These are phyloP conservation scores for Phoronis australis DNA, from an alignment of 2,888 invertebrate genomes.

Conservation along the genomic window DNA sequence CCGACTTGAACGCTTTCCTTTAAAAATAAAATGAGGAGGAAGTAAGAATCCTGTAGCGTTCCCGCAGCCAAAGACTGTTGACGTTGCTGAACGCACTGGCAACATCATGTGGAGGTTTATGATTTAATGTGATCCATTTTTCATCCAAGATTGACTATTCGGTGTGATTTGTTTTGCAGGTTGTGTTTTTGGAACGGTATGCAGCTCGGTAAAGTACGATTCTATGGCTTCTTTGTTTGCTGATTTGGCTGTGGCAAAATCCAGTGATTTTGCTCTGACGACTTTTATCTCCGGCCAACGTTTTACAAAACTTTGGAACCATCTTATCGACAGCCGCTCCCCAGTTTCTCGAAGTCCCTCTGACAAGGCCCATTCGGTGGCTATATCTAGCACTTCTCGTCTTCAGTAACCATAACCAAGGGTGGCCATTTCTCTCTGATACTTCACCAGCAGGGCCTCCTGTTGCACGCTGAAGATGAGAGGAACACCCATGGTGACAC, in stretches of 20 bases:
- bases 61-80: slow-evolving; percentile 18
- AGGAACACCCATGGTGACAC: slow-evolving; percentile 3
- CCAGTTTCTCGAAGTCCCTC: slow-evolving; percentile 6
- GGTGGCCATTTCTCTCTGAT: slow-evolving; percentile 6
- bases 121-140: slow-evolving; percentile 10
- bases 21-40: slow-evolving; percentile 21
- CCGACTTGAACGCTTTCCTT: slow-evolving; percentile 13
- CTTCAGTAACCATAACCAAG: slow-evolving; percentile 11
- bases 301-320: slow-evolving; percentile 14
- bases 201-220: slow-evolving; percentile 13
- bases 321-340: slow-evolving; percentile 9
- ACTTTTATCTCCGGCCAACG: slow-evolving; percentile 17
- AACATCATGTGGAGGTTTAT: slow-evolving; percentile 3
- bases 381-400: slow-evolving; percentile 14
- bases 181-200: slow-evolving; percentile 9
- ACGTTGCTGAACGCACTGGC: slow-evolving; percentile 2
- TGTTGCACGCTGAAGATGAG: slow-evolving; percentile 5
- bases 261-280: slow-evolving; percentile 7
- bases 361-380: slow-evolving; percentile 14
- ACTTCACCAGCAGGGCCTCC: slow-evolving; percentile 7
- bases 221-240: slow-evolving; percentile 3
- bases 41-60: slow-evolving; percentile 19
- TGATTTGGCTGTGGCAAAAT: slow-evolving; percentile 5
- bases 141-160: slow-evolving; percentile 18
- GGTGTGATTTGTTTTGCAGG: slow-evolving; percentile 12